phyloP scores from a whole-genome alignment of 1,140 invertebrate species.

The Kradibia gibbosae region DNA sequence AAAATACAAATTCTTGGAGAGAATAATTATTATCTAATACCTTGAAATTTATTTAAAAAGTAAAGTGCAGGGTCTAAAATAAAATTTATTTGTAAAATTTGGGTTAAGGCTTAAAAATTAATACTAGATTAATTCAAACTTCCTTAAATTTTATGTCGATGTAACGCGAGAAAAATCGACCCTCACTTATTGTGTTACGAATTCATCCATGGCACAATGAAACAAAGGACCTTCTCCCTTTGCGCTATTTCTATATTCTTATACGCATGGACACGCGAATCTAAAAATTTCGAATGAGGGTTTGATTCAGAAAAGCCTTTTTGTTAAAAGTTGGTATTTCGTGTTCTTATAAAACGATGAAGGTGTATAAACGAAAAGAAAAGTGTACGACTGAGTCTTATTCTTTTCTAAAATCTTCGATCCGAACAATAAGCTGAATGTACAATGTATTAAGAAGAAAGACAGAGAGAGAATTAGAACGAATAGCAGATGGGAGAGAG shows the following conservation, averaged over 20 bases:
- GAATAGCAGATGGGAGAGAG: too few relatives aligned
- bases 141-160: neutral
- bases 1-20: neutral
- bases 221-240: too few relatives aligned
- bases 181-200: neutral
- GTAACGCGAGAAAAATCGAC: neutral
- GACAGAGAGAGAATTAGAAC: neutral
- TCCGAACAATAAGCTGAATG: too few relatives aligned
- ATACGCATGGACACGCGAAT: too few relatives aligned
- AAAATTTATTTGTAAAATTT: constrained; percentile 4
- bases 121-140: neutral
- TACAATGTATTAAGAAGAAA: too few relatives aligned
- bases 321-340: too few relatives aligned
- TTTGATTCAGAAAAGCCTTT: too few relatives aligned
- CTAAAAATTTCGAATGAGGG: too few relatives aligned
- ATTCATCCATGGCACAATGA: neutral
- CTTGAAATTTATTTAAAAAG: neutral
- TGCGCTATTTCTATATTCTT: neutral
- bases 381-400: too few relatives aligned
- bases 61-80: neutral
- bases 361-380: too few relatives aligned
- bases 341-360: too few relatives aligned
- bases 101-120: constrained; percentile 9
- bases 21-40: neutral
- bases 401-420: too few relatives aligned